phyloP scores from a whole-genome alignment of 2,888 invertebrate genomes.

The Andrena chrysosceles region DNA sequence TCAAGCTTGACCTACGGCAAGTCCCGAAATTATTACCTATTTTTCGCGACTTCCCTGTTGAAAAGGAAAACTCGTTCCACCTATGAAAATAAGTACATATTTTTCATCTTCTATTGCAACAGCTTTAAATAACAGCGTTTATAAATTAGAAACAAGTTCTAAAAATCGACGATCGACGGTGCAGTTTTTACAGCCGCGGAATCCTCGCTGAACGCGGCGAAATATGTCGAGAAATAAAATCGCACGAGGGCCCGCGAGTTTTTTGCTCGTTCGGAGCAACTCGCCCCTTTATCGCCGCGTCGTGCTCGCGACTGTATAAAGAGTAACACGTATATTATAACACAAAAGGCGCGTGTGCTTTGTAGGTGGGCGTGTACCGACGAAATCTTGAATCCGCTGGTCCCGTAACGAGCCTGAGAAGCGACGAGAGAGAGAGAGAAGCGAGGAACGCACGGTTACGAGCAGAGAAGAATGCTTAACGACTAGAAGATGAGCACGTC shows the following conservation, averaged over 20 bases:
- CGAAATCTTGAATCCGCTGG: slow-evolving; percentile 20
- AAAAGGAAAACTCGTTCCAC: not conserved
- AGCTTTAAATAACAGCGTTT: not conserved
- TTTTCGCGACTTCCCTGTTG: too few relatives aligned
- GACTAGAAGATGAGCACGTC: slow-evolving; percentile 76
- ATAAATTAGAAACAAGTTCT: too few relatives aligned
- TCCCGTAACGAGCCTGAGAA: slow-evolving; percentile 18
- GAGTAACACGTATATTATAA: slow-evolving; percentile 7
- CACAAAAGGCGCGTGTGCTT: slow-evolving; percentile 11
- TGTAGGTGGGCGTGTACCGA: not conserved
- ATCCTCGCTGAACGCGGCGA: not conserved
- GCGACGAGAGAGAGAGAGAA: not conserved
- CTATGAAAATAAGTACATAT: not conserved
- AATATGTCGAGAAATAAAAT: not conserved
- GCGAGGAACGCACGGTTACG: slow-evolving; percentile 16
- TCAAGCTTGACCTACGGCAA: too few relatives aligned
- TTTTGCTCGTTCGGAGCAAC: not conserved
- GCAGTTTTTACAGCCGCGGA: not conserved
- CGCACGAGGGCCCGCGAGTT: not conserved
- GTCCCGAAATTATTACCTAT: not conserved
- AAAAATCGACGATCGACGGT: too few relatives aligned
- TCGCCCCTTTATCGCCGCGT: not conserved
- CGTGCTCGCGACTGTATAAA: not conserved
- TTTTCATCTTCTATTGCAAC: slow-evolving; percentile 10
- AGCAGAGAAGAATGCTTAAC: slow-evolving; percentile 73